Base-by-base conservation (phyloP, 2,797 vertebrate species). In the Phataginus tricuspis region DNA sequence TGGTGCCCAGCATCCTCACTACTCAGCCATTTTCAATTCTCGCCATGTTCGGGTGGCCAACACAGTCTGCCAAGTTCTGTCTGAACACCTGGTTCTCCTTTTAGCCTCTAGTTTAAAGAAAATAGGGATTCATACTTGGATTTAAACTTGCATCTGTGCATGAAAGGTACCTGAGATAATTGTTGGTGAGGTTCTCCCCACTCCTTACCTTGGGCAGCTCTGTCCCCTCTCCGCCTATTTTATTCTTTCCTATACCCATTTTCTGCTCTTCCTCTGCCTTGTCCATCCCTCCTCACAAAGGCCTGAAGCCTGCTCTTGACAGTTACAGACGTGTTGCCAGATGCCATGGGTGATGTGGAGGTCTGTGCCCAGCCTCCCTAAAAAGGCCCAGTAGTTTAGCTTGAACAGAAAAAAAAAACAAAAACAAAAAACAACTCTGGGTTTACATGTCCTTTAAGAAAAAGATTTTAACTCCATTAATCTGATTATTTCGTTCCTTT, bases 11-110 rank as follows among this genome's bases (percentile, higher is more conserved):
- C 64, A 72, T 85, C 83, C 83, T 96, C 69, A 18, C 75, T 51
- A 31, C 49, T 79, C 86, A 95, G 93, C 80, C 96, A 75, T 79
- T 95, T 94, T 86, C 75, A 69, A 83, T 66, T 53, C 64, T 92
- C 87, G 49, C 69, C 74, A 21, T 53, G n/a, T n/a, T 51, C 18
- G 19, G 51, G 94, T 5, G 31, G 83, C 94, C 96, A 86, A n/a
- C 15, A 3, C 4, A 1, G 51, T 23, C 92, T 95, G 95, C 93
- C 96, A 97, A 96, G 71, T 88, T 91, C 75, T 61, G 16, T 51
- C 51, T 37, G 55, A 96, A 96, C 89, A 95, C 91, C 96, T 94
- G 89, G 74, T 55, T 83, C 84, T 96, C 83, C 80, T 53, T 72
- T 79, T 34, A 83, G 51, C 59, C 27, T 82, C 55, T 12, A 2